Percentiles rank a stretch among this genome's conserved stretches.
phyloP scores from a whole-genome alignment of 2,888 invertebrate species.

The Amphipyra berbera region DNA sequence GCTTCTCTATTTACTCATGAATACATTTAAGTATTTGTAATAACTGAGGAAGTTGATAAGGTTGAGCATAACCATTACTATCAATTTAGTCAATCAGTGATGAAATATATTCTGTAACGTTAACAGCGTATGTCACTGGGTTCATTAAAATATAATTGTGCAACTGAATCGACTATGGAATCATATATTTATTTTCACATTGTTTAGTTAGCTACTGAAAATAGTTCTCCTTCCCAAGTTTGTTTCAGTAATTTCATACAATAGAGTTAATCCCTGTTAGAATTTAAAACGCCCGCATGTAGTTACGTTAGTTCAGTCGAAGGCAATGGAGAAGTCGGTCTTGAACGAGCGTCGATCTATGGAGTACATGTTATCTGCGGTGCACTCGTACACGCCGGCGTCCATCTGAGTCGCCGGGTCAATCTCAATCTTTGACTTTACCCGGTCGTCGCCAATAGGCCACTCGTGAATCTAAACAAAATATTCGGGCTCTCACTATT shows the following conservation, averaged over 20 bases:
- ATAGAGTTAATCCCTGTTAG: constrained; percentile 3
- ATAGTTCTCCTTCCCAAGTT: neutral
- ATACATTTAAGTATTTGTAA: neutral
- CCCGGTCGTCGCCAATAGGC: constrained; percentile 94
- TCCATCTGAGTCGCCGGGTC: constrained; percentile 99
- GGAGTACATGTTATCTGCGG: constrained; percentile 98
- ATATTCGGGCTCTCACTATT: constrained; percentile 11
- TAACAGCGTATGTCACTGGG: neutral
- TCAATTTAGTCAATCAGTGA: constrained; percentile 13
- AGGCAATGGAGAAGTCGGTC: constrained; percentile 97
- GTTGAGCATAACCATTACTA: constrained; percentile 3
- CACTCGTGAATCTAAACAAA: constrained; percentile 95
- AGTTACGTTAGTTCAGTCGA: constrained; percentile 90
- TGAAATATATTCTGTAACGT: neutral
- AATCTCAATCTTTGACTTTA: constrained; percentile 98
- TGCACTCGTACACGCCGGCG: constrained; percentile 98
- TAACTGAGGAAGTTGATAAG: constrained; percentile 3
- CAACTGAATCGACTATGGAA: neutral
- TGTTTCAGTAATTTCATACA: neutral
- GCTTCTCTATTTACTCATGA: constrained; percentile 3
- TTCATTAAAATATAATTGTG: neutral
- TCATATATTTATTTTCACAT: constrained; percentile 5
- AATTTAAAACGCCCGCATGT: constrained; percentile 42
- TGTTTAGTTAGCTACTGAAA: constrained; percentile 9
- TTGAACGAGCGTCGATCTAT: constrained; percentile 97